Evolutionary conservation across 2,113 vertebrate genomes (phyloP).

Genomic region (Hylia prasina): DNA sequence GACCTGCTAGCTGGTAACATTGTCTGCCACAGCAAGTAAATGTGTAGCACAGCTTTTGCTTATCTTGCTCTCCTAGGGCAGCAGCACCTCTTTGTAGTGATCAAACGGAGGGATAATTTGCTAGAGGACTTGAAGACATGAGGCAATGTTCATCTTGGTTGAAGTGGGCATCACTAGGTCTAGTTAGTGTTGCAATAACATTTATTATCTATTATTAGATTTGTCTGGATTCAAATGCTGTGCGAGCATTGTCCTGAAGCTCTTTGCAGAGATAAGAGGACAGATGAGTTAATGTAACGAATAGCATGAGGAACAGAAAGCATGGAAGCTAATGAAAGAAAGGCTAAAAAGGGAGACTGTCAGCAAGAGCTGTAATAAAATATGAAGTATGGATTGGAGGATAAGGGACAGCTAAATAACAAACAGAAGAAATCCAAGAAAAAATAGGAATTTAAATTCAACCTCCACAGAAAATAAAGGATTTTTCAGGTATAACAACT

Average conservation of each 20-base stretch:
- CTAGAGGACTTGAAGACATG: not conserved
- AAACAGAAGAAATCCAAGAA: not conserved
- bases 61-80: not conserved
- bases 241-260: not conserved
- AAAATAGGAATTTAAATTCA: not conserved
- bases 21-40: not conserved
- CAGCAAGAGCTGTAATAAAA: not conserved
- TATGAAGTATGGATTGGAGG: not conserved
- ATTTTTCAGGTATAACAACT: not conserved
- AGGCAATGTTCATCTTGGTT: not conserved
- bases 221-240: not conserved
- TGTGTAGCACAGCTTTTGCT: not conserved
- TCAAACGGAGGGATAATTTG: not conserved
- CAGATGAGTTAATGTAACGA: not conserved
- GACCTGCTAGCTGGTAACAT: not conserved
- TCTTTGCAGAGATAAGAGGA: not conserved
- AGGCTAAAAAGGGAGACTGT: not conserved
- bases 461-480: not conserved
- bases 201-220: not conserved
- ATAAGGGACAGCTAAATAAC: not conserved
- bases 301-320: not conserved
- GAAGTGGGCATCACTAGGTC: not conserved
- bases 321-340: not conserved
- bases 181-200: not conserved
- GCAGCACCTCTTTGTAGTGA: not conserved